Percentiles rank a stretch among this genome's conserved stretches.
phyloP scores from a whole-genome alignment of 2,113 vertebrate species.

The Otus sunia region DNA sequence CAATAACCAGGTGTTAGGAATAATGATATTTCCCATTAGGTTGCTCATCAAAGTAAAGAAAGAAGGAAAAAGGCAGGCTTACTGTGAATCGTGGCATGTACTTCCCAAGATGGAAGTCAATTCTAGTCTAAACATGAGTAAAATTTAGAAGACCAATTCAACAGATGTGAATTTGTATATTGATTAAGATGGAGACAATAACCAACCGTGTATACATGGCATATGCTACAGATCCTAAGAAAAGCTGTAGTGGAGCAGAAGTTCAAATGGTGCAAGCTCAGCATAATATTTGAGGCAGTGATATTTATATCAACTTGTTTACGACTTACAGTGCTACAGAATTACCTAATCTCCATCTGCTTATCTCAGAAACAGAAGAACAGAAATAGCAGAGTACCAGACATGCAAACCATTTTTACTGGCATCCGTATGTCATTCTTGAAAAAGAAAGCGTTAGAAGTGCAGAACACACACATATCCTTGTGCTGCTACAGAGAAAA shows the following conservation, averaged over 20 bases:
- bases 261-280: slow-evolving; percentile 26
- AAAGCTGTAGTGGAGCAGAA: not conserved
- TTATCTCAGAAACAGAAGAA: not conserved
- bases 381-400: slow-evolving; percentile 30
- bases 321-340: not conserved
- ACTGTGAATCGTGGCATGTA: accelerated
- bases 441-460: not conserved
- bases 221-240: not conserved
- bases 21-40: not conserved
- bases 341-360: slow-evolving; percentile 60
- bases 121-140: not conserved
- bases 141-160: not conserved
- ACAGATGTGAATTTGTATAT: not conserved
- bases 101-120: not conserved
- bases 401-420: not conserved
- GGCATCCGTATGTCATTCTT: not conserved
- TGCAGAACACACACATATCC: not conserved
- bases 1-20: not conserved
- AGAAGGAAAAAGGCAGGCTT: not conserved
- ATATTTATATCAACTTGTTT: slow-evolving; percentile 41
- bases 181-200: not conserved
- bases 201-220: not conserved
- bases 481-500: not conserved
- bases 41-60: not conserved
- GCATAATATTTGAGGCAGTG: not conserved